A percentile compares a stretch with the other conserved stretches of the same genome.
Evolutionary conservation across 2,113 vertebrate species (phyloP).

Genomic region (Solea senegalensis): DNA sequence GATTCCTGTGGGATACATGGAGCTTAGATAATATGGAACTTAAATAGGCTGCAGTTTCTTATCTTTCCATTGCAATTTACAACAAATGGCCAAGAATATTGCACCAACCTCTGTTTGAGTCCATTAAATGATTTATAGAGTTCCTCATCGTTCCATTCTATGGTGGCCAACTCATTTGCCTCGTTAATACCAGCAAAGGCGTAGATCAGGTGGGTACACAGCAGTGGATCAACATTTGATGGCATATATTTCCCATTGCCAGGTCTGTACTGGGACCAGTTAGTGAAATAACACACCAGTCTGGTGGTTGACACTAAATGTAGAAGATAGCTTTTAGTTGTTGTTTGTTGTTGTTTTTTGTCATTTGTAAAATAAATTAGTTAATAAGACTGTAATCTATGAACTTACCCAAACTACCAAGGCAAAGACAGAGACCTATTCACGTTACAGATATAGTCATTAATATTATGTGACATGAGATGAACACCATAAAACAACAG

Average conservation of each 20-base stretch:
- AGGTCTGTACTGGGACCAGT: conserved; percentile 87
- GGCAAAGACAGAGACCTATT: conserved; percentile 53
- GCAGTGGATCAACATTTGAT: conserved; percentile 78
- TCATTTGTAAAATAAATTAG: fast-evolving
- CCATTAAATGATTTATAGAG: conserved; percentile 83
- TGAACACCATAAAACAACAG: neutral
- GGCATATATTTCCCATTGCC: conserved; percentile 77
- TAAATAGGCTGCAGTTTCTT: neutral
- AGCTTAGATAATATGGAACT: conserved; percentile 1
- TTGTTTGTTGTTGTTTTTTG: neutral
- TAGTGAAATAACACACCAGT: conserved; percentile 88
- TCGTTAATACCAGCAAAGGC: conserved; percentile 84
- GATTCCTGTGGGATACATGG: conserved; percentile 73
- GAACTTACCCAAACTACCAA: conserved; percentile 62
- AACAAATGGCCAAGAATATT: neutral
- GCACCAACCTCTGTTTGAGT: conserved; percentile 81
- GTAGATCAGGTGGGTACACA: conserved; percentile 87
- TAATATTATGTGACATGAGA: neutral
- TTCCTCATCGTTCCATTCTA: conserved; percentile 84
- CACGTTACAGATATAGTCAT: conserved; percentile 30
- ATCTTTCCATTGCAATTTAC: neutral
- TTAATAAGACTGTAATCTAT: neutral
- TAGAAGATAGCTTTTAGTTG: neutral
- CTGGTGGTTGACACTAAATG: conserved; percentile 76
- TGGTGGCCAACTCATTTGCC: conserved; percentile 81